Evolutionary conservation across 2,113 vertebrate genomes (phyloP).

Genomic region (Hyaena hyaena): DNA sequence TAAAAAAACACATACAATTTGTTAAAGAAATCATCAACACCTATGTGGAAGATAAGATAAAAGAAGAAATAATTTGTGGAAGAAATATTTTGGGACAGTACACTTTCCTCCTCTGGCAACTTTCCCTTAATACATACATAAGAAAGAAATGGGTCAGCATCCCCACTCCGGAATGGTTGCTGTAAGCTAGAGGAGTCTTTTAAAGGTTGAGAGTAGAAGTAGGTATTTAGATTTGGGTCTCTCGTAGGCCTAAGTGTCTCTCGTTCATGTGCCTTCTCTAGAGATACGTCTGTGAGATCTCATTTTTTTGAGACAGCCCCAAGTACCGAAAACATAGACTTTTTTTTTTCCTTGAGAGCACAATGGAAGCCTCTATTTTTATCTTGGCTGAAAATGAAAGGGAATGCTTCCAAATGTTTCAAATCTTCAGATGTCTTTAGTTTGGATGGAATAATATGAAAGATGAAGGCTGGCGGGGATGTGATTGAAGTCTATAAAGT

Average conservation of each 20-base stretch:
- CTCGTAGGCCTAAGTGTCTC: neutral
- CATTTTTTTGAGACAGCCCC: constrained; percentile 59
- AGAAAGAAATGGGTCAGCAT: constrained; percentile 56
- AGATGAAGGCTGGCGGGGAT: constrained; percentile 70
- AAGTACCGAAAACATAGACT: constrained; percentile 67
- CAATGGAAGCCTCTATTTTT: constrained; percentile 79
- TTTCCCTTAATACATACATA: constrained; percentile 22
- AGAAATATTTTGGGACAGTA: constrained; percentile 37
- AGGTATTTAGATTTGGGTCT: constrained; percentile 31
- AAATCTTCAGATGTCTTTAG: constrained; percentile 77
- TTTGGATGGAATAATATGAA: constrained; percentile 74
- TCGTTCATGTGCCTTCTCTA: neutral
- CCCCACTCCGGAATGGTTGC: constrained; percentile 39
- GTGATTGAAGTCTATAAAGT: constrained; percentile 74
- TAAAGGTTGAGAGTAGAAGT: neutral
- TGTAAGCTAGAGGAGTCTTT: constrained; percentile 2
- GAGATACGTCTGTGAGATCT: constrained; percentile 42
- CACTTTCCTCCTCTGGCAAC: constrained; percentile 48
- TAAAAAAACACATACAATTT: constrained; percentile 18
- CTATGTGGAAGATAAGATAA: neutral
- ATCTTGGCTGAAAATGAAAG: constrained; percentile 78
- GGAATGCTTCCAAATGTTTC: constrained; percentile 79
- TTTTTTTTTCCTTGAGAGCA: constrained; percentile 67
- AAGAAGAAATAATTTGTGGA: constrained; percentile 33
- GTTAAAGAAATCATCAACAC: constrained; percentile 39